A percentile compares a stretch with the other conserved stretches of the same genome.
These are phyloP conservation scores for Bradypodion pumilum DNA, from an alignment of 2,797 vertebrate genomes.

Conservation along the genomic window DNA sequence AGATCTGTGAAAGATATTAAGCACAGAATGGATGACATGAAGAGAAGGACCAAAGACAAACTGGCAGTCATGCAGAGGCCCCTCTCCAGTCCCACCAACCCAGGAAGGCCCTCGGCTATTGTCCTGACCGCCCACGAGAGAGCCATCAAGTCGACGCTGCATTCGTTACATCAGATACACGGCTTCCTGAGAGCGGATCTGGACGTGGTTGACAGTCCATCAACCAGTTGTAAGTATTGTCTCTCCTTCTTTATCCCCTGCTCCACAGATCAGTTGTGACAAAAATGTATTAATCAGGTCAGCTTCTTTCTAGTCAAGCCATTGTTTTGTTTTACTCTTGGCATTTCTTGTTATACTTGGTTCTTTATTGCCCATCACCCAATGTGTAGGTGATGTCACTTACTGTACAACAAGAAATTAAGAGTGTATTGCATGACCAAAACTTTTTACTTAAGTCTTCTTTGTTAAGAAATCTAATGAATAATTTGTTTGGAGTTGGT, in stretches of 20 bases:
- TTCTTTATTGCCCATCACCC: conserved; percentile 18
- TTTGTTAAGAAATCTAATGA: not conserved
- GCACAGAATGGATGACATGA: conserved; percentile 82
- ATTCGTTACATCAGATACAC: conserved; percentile 55
- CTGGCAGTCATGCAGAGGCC: conserved; percentile 79
- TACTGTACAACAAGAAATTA: no score
- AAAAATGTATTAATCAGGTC: not conserved
- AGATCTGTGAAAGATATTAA: conserved; percentile 81
- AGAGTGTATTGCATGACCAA: accelerated
- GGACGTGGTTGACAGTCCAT: conserved; percentile 70
- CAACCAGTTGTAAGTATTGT: conserved; percentile 77
- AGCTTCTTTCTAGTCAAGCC: conserved; percentile 8
- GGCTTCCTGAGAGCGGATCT: conserved; percentile 63
- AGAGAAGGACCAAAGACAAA: conserved; percentile 81
- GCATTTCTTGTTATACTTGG: conserved; percentile 25
- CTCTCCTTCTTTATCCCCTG: conserved; percentile 20
- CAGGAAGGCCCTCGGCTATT: conserved; percentile 65
- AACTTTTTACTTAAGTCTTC: not conserved
- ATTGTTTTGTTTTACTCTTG: conserved; percentile 2
- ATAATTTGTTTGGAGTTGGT: not conserved
- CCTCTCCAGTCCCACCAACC: conserved; percentile 64
- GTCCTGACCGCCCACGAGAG: conserved; percentile 72
- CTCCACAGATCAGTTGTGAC: conserved; percentile 44
- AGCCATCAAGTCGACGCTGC: conserved; percentile 73
- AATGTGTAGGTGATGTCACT: conserved; percentile 1